These are phyloP conservation scores for Colletes latitarsis DNA, from an alignment of 1,140 invertebrate genomes.

Conservation along the genomic window DNA sequence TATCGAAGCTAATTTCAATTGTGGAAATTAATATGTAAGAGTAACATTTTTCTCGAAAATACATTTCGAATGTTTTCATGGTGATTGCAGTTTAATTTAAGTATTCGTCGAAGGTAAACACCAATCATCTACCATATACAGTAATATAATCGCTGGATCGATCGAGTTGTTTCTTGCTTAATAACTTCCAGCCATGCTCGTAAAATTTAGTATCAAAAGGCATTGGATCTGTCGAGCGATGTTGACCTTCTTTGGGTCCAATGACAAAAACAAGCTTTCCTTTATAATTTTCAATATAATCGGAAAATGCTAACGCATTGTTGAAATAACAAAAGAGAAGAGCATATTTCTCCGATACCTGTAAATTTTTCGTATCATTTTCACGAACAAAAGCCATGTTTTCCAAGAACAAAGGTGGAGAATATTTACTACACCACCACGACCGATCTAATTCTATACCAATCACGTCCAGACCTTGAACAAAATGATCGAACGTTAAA, in stretches of 20 bases:
- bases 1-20: too few species aligned
- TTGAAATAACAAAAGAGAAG: conserved; percentile 90
- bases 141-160: conserved; percentile 81
- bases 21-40: too few species aligned
- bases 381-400: conserved; percentile 74
- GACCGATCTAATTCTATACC: conserved; percentile 83
- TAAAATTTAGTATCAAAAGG: conserved; percentile 83
- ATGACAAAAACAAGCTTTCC: conserved; percentile 86
- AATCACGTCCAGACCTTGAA: conserved; percentile 76
- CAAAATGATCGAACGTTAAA: conserved; percentile 26
- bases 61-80: too few species aligned
- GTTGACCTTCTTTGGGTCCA: conserved; percentile 84
- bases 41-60: too few species aligned
- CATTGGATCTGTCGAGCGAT: conserved; percentile 85
- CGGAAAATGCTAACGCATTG: conserved; percentile 84
- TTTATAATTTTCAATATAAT: conserved; percentile 84
- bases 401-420: conserved; percentile 81
- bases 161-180: conserved; percentile 71
- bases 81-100: too few species aligned
- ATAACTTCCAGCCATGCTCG: conserved; percentile 69
- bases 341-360: conserved; percentile 78
- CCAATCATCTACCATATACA: conserved; percentile 75
- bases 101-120: too few species aligned
- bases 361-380: conserved; percentile 64
- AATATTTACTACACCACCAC: conserved; percentile 85